Conservation (phyloP, 2,113 vertebrate genomes). For the Serilophus lunatus region DNA sequence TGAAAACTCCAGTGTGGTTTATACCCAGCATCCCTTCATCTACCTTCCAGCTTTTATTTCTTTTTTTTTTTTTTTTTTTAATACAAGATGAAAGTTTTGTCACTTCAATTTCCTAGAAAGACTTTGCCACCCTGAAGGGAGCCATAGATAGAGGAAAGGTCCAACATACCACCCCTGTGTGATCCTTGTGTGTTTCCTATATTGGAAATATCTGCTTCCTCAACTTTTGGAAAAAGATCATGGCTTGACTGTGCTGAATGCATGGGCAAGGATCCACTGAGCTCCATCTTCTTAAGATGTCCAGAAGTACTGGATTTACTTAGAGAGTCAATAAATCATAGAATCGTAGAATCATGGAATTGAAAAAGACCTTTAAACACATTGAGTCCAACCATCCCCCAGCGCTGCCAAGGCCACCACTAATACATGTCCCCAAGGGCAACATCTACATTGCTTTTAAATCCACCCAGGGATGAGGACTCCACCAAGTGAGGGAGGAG, state of each 20-base stretch:
- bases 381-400: neutral
- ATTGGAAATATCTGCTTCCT: neutral
- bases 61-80: neutral
- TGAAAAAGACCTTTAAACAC: neutral
- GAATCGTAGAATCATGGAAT: neutral
- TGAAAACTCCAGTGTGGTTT: neutral
- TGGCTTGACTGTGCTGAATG: neutral
- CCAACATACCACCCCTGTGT: rapidly evolving
- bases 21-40: neutral
- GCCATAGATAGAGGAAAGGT: neutral
- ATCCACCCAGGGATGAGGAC: neutral
- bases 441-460: neutral
- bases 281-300: neutral
- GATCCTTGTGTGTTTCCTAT: neutral
- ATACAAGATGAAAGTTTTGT: neutral
- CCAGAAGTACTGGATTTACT: neutral
- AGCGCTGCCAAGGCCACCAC: neutral
- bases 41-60: neutral
- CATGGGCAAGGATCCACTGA: neutral
- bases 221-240: neutral
- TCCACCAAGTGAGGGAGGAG: neutral
- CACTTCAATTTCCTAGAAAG: neutral
- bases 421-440: neutral
- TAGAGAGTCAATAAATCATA: neutral
- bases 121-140: neutral